Base-by-base conservation (phyloP, 2,888 invertebrate species). In the Disparrhopalites patrizii region DNA sequence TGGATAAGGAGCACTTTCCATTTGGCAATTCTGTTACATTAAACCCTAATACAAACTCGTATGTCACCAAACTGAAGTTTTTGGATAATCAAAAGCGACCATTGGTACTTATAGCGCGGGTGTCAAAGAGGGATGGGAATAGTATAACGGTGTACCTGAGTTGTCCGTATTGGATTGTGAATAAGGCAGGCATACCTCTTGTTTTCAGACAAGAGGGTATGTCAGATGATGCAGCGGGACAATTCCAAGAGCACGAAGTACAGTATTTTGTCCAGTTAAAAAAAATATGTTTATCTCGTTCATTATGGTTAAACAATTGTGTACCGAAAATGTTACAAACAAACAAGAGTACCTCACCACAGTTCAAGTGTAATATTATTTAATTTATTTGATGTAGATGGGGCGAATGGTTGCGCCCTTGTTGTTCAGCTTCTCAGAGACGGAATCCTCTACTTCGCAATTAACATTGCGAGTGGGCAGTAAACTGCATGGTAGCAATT, bases 171-270 rank as follows among this genome's bases (percentile, higher is more conserved):
- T 98, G 97, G 97, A 85, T 99, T 73, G 87, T 98, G 67, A 98
- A 99, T 82, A 91, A 91, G 80, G 91, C 95, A 5, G 97, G 97
- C 0, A 82, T 99, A 68, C 97, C 98, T n/a, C 81, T 99, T 68
- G 89, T 99, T 62, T 94, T 96, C 80, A 87, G 89, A 74, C 96
- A 97, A 80, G 94, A 93, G 79, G 91, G 91, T 0, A 86, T 87
- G 15, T 84, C 85, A 13, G 78, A 81, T 28, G 88, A 90, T 70
- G 90, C 91, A 7, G 78, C 80, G 36, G 97, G 96, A 1, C 97
- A 97, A 81, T 91, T 90, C 79, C 88, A 88, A 66, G 98, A 98
- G 79, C 93, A 98, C 79, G 98, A 99, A 82, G 85, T 88, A 75
- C 10, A 20, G 2, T 58, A 23, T 38, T 55, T n/a, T 4, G 15